Conservation (phyloP, 2,888 invertebrate species). For the Cyclophora albipunctata region DNA sequence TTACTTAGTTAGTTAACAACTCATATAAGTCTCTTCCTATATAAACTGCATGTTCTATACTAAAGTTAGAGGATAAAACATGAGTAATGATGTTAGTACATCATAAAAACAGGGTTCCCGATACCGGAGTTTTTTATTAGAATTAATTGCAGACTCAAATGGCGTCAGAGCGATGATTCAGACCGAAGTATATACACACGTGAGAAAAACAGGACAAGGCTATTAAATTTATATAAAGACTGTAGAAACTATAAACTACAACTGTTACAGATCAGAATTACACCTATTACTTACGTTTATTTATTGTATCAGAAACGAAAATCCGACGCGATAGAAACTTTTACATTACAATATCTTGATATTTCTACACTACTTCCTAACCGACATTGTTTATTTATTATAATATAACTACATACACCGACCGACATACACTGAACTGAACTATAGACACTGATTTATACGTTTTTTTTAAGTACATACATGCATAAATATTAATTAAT, state of each 20-base stretch:
- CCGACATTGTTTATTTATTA: too few relatives aligned
- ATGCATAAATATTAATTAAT: too few relatives aligned
- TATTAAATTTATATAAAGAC: not conserved
- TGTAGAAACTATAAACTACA: not conserved
- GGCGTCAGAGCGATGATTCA: slow-evolving; percentile 39
- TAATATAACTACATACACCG: too few relatives aligned
- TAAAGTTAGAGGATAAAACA: too few relatives aligned
- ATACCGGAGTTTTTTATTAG: slow-evolving; percentile 24
- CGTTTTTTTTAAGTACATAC: too few relatives aligned
- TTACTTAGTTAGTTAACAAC: too few relatives aligned
- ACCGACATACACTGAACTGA: too few relatives aligned
- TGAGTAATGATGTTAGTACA: too few relatives aligned
- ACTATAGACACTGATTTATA: too few relatives aligned
- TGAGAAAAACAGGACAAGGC: slow-evolving; percentile 6
- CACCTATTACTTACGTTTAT: not conserved
- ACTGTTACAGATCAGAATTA: not conserved
- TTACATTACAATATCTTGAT: slow-evolving; percentile 16
- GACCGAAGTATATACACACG: slow-evolving; percentile 13
- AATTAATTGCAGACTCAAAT: slow-evolving; percentile 28
- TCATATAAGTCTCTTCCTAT: too few relatives aligned
- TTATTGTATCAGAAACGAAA: slow-evolving; percentile 2
- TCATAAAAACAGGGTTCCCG: slow-evolving; percentile 1
- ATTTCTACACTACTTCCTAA: too few relatives aligned
- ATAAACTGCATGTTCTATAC: too few relatives aligned
- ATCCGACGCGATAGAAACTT: slow-evolving; percentile 16